Percentiles rank a stretch among this genome's conserved stretches.
These are phyloP conservation scores for Patella pellucida DNA, from an alignment of 2,888 invertebrate species.

Conservation along the genomic window DNA sequence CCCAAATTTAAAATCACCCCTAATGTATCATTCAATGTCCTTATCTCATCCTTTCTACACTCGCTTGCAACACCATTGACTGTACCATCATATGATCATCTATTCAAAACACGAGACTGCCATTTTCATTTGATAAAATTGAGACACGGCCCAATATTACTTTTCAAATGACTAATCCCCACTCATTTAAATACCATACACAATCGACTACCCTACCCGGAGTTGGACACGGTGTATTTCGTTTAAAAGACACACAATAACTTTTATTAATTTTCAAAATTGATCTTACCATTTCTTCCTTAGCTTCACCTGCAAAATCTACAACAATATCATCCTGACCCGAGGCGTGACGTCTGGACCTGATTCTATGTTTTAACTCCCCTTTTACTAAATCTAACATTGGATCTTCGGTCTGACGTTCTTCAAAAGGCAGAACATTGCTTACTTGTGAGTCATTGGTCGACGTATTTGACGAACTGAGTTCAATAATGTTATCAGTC, in stretches of 20 bases:
- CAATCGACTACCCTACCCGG: too few species aligned
- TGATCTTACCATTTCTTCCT: slow-evolving; percentile 19
- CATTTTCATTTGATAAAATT: too few species aligned
- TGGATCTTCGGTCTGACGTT: slow-evolving; percentile 12
- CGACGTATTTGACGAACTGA: not conserved
- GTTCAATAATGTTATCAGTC: not conserved
- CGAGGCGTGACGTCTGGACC: slow-evolving; percentile 27
- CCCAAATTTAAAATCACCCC: too few species aligned
- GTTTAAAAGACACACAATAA: not conserved
- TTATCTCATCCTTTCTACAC: too few species aligned
- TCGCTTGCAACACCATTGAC: too few species aligned
- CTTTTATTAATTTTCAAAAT: not conserved
- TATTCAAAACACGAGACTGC: too few species aligned
- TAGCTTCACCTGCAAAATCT: slow-evolving; percentile 25
- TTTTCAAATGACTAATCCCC: too few species aligned
- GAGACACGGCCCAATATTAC: too few species aligned
- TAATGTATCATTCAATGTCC: too few species aligned
- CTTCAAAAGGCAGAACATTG: not conserved
- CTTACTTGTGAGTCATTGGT: not conserved
- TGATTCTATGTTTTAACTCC: slow-evolving; percentile 25
- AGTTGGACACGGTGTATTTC: not conserved
- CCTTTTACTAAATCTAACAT: slow-evolving; percentile 21
- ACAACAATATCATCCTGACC: slow-evolving; percentile 34
- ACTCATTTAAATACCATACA: too few species aligned
- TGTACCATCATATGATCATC: too few species aligned